Percentiles rank a stretch among this genome's conserved stretches.
These are phyloP conservation scores for Muntiacus reevesi DNA, from an alignment of 2,113 vertebrate genomes.

Conservation along the genomic window DNA sequence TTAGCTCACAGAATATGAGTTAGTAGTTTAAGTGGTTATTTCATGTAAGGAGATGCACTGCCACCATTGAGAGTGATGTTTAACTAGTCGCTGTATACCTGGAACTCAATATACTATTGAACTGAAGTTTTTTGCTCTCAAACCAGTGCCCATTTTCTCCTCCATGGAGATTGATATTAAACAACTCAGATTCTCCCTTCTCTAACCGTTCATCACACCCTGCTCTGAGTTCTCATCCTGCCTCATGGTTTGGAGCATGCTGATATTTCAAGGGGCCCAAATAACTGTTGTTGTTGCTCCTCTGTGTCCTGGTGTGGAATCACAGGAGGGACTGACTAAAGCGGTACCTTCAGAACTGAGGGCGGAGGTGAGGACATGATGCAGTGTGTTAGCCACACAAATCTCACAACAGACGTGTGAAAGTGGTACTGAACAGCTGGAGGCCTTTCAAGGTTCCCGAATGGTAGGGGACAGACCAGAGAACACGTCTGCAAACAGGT, in stretches of 20 bases:
- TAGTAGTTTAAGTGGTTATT: neutral
- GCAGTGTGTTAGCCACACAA: neutral
- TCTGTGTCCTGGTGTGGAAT: neutral
- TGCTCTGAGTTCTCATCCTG: neutral
- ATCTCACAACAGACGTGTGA: neutral
- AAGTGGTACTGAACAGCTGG: neutral
- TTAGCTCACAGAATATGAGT: neutral
- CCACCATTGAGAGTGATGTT: neutral
- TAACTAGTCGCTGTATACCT: neutral
- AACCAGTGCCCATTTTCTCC: neutral
- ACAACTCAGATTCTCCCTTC: neutral
- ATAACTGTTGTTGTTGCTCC: neutral
- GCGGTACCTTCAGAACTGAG: neutral
- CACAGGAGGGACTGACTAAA: neutral
- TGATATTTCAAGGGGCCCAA: neutral
- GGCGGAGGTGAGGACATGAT: neutral
- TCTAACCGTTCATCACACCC: neutral
- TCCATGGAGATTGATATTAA: neutral
- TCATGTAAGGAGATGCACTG: neutral
- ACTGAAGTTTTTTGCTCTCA: neutral
- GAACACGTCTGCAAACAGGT: neutral
- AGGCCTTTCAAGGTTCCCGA: neutral
- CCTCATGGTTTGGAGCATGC: neutral
- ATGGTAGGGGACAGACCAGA: neutral
- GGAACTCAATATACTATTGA: neutral